phyloP scores from a whole-genome alignment of 2,888 invertebrate species.

The Diplazon laetatorius region DNA sequence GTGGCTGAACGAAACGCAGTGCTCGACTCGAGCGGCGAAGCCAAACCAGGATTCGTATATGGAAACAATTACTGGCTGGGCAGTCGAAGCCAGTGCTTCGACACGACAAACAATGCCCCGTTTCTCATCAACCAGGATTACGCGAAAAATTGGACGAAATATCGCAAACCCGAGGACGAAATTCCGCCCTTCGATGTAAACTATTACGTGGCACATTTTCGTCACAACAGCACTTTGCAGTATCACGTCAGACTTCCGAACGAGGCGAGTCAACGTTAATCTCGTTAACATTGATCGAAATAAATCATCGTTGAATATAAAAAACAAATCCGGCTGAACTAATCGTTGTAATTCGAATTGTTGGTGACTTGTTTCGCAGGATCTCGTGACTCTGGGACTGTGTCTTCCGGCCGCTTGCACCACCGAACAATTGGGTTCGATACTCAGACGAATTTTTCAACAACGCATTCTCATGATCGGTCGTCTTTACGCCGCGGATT shows the following conservation, averaged over 20 bases:
- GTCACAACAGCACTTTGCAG: slow-evolving; percentile 82
- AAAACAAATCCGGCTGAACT: too few relatives aligned
- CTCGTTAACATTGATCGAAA: neutral
- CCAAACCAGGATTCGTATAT: slow-evolving; percentile 84
- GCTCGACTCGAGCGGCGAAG: slow-evolving; percentile 85
- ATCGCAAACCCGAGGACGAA: slow-evolving; percentile 76
- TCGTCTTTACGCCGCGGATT: slow-evolving; percentile 78
- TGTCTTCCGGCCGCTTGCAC: slow-evolving; percentile 84
- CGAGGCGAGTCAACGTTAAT: slow-evolving; percentile 78
- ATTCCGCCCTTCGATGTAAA: slow-evolving; percentile 80
- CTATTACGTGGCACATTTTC: slow-evolving; percentile 80
- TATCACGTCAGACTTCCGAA: slow-evolving; percentile 79
- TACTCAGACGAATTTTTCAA: slow-evolving; percentile 77
- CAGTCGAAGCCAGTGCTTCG: slow-evolving; percentile 83
- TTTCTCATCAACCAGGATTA: slow-evolving; percentile 72
- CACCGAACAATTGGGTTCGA: slow-evolving; percentile 76
- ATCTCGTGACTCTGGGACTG: slow-evolving; percentile 84
- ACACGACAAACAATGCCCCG: slow-evolving; percentile 76
- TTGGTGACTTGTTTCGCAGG: slow-evolving; percentile 71
- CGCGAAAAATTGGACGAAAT: slow-evolving; percentile 73
- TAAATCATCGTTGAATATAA: neutral
- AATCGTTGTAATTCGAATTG: slow-evolving; percentile 2
- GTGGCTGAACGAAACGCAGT: slow-evolving; percentile 76
- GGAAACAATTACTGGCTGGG: slow-evolving; percentile 87
- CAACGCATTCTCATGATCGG: slow-evolving; percentile 77